These are phyloP conservation scores for Agraylea sexmaculata DNA, from an alignment of 1,140 invertebrate genomes.

Conservation along the genomic window DNA sequence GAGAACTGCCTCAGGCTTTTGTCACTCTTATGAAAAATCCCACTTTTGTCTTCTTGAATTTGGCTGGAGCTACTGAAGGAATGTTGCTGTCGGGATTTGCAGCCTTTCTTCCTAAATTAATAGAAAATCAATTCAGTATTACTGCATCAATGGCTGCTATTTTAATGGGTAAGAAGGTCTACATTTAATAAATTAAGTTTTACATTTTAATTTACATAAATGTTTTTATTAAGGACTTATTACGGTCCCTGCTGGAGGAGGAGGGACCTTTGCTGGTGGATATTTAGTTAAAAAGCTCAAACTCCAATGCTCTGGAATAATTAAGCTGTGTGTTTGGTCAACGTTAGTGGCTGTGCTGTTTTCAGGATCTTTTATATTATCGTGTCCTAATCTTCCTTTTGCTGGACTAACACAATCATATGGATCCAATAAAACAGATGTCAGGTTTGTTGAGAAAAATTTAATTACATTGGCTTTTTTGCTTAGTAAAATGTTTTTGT, in stretches of 20 bases:
- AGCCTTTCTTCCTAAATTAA: constrained; percentile 70
- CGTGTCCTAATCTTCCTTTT: constrained; percentile 62
- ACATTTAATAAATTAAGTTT: too few relatives aligned
- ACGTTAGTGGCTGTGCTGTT: constrained; percentile 48
- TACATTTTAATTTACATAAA: too few relatives aligned
- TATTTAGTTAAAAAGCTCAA: constrained; percentile 64
- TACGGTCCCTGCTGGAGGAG: constrained; percentile 59
- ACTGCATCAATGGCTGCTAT: constrained; percentile 59
- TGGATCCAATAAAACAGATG: constrained; percentile 23
- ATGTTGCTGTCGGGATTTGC: constrained; percentile 68
- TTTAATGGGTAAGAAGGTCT: constrained; percentile 51
- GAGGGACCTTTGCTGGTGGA: constrained; percentile 70
- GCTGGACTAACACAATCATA: constrained; percentile 60
- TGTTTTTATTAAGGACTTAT: constrained; percentile 44
- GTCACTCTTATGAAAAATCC: constrained; percentile 57
- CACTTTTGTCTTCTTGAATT: constrained; percentile 68
- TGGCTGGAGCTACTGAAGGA: constrained; percentile 68
- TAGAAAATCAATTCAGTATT: constrained; percentile 74
- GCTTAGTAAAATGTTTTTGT: constrained; percentile 5
- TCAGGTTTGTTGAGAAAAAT: constrained; percentile 31
- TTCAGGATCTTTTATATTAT: constrained; percentile 54
- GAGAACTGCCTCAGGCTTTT: constrained; percentile 54
- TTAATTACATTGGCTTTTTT: neutral
- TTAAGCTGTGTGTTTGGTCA: constrained; percentile 56
- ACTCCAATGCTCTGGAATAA: constrained; percentile 60